These are phyloP conservation scores for Lepisosteus osseus DNA, from an alignment of 2,113 vertebrate genomes.

Conservation along the genomic window DNA sequence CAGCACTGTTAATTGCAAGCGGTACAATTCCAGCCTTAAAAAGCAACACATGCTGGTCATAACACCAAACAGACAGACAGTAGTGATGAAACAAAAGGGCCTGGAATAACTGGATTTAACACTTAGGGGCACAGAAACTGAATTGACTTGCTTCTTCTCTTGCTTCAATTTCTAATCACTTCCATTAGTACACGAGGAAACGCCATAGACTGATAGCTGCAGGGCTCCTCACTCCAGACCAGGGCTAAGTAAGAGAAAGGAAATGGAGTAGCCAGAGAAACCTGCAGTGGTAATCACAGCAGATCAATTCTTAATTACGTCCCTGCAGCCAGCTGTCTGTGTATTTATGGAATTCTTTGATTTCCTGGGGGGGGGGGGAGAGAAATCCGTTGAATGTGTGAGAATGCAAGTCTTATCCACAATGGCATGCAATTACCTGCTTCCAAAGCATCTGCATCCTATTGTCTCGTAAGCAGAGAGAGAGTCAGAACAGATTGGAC, in stretches of 20 bases:
- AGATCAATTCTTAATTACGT: not conserved
- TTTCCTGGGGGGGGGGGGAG: too few species aligned
- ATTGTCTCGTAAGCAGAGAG: not conserved
- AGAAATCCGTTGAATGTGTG: not conserved
- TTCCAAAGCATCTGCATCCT: not conserved
- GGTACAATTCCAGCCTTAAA: not conserved
- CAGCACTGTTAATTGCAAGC: not conserved
- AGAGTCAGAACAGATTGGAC: not conserved
- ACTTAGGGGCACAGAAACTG: not conserved
- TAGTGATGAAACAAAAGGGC: not conserved
- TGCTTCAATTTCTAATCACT: not conserved
- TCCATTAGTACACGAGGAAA: not conserved
- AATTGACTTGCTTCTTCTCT: not conserved
- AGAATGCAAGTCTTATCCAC: not conserved
- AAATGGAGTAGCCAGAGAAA: not conserved
- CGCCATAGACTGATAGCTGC: not conserved
- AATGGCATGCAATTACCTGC: not conserved
- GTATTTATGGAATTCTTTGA: not conserved
- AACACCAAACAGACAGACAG: not conserved
- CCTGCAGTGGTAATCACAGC: not conserved
- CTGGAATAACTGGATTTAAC: not conserved
- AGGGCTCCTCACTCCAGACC: not conserved
- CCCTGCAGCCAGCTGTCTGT: slow-evolving; percentile 4
- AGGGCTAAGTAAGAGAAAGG: not conserved
- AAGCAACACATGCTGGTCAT: not conserved